phyloP scores from a whole-genome alignment of 2,797 vertebrate genomes.

The Hirundo rustica region DNA sequence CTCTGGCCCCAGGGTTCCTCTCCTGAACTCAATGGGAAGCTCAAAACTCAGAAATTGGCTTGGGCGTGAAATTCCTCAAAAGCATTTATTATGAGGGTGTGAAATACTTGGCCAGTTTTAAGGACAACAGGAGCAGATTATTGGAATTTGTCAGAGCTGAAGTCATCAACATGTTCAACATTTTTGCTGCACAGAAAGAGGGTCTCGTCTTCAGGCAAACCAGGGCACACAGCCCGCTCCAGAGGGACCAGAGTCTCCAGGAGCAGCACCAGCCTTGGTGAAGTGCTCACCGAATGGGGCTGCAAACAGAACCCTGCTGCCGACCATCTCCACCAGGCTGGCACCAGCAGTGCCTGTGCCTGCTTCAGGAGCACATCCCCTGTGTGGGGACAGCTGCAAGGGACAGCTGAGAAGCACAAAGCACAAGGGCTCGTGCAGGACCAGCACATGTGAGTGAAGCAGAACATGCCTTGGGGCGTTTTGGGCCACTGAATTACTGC shows the following conservation, averaged over 20 bases:
- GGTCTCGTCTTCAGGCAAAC: background rate
- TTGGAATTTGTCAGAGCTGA: slow-evolving; percentile 17
- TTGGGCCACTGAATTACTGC: background rate
- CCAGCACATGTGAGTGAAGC: background rate
- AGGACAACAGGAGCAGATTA: background rate
- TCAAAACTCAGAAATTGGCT: background rate
- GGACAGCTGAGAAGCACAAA: background rate
- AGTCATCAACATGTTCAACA: background rate
- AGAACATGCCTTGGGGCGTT: fast-evolving
- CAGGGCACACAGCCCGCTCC: background rate
- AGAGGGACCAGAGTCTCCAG: background rate
- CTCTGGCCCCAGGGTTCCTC: background rate
- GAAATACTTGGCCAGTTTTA: slow-evolving; percentile 32
- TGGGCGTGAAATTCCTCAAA: slow-evolving; percentile 12
- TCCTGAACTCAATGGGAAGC: background rate
- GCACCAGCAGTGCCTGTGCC: background rate
- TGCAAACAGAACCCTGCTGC: background rate
- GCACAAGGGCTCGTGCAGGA: background rate
- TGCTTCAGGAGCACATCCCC: background rate
- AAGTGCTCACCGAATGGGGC: fast-evolving
- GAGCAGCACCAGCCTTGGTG: background rate
- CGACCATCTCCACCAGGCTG: background rate
- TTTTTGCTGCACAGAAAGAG: background rate
- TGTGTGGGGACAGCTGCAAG: background rate
- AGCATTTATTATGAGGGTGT: slow-evolving; percentile 18